phyloP scores from a whole-genome alignment of 2,113 vertebrate species.

The Paedocypris sp. region DNA sequence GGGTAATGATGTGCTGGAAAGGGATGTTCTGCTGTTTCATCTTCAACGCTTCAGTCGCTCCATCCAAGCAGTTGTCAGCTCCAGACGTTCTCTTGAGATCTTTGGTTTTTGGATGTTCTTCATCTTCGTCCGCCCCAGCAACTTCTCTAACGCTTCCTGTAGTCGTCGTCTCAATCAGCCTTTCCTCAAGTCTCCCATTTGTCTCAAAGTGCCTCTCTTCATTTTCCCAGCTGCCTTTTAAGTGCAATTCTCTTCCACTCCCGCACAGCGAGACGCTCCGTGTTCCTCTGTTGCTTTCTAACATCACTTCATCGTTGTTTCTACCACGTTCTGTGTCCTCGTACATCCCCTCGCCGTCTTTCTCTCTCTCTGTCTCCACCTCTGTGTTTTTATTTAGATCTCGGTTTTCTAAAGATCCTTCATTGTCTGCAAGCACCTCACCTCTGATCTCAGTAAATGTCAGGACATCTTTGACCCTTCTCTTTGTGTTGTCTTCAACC shows the following conservation, averaged over 20 bases:
- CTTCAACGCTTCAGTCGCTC: not conserved
- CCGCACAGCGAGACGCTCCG: conserved; percentile 14
- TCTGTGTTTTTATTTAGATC: conserved; percentile 1
- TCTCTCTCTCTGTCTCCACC: not conserved
- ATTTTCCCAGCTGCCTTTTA: conserved; percentile 40
- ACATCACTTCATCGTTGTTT: conserved; percentile 35
- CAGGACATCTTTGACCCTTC: conserved; percentile 41
- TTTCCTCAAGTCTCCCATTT: not conserved
- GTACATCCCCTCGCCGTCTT: conserved; percentile 15
- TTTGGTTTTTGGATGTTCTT: conserved; percentile 4
- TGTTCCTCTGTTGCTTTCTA: conserved; percentile 27
- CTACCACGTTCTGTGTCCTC: conserved; percentile 36
- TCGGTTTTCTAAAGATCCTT: conserved; percentile 22
- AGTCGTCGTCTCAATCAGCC: not conserved
- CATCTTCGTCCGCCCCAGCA: not conserved
- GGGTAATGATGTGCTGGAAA: not conserved
- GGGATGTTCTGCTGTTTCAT: too few species aligned
- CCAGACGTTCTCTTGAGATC: not conserved
- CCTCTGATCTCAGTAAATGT: conserved; percentile 47
- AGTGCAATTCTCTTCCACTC: too few species aligned
- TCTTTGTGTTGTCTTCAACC: conserved; percentile 33
- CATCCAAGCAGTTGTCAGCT: not conserved
- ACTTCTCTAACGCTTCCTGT: not conserved
- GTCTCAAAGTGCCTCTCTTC: not conserved
- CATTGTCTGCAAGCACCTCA: conserved; percentile 36